phyloP scores from a whole-genome alignment of 2,113 vertebrate genomes.

The Scomber colias region DNA sequence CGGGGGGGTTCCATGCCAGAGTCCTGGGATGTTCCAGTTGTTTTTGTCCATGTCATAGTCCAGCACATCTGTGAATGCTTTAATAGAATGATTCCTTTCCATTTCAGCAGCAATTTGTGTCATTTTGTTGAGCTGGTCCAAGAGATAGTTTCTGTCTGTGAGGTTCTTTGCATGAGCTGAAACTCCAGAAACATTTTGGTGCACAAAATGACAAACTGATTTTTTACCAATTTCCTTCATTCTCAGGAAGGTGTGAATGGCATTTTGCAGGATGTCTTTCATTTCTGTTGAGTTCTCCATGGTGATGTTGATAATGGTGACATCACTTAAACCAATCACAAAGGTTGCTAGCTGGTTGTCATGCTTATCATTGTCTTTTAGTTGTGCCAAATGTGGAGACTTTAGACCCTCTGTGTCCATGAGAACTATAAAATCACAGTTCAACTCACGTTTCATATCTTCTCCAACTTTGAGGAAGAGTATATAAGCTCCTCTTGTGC shows the following conservation, averaged over 20 bases:
- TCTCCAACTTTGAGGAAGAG: slow-evolving; percentile 63
- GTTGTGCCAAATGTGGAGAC: slow-evolving; percentile 55
- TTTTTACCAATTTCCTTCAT: slow-evolving; percentile 78
- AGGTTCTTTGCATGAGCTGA: slow-evolving; percentile 72
- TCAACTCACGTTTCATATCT: slow-evolving; percentile 56
- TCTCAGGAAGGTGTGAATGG: slow-evolving; percentile 69
- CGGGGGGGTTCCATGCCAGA: slow-evolving; percentile 9
- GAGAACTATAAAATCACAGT: slow-evolving; percentile 75
- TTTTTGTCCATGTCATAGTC: slow-evolving; percentile 63
- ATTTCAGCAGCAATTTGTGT: slow-evolving; percentile 69
- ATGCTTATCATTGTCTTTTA: slow-evolving; percentile 69
- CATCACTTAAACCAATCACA: slow-evolving; percentile 85
- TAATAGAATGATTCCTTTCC: slow-evolving; percentile 65
- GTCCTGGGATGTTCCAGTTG: slow-evolving; percentile 80
- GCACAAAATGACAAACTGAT: slow-evolving; percentile 84
- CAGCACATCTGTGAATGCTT: slow-evolving; percentile 70
- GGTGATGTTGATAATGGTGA: slow-evolving; percentile 81
- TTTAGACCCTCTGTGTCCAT: slow-evolving; percentile 78
- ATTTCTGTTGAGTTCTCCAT: slow-evolving; percentile 70
- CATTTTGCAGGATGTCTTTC: slow-evolving; percentile 75
- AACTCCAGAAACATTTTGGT: slow-evolving; percentile 81
- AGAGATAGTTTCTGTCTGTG: slow-evolving; percentile 67
- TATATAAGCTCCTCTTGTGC: slow-evolving; percentile 83
- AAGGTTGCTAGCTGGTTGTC: slow-evolving; percentile 86
- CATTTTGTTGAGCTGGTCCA: slow-evolving; percentile 78